Evolutionary conservation across 92 coral and sea anemone genomes (phyloP).

Genomic region (Hydrozoanthus gracilis): DNA sequence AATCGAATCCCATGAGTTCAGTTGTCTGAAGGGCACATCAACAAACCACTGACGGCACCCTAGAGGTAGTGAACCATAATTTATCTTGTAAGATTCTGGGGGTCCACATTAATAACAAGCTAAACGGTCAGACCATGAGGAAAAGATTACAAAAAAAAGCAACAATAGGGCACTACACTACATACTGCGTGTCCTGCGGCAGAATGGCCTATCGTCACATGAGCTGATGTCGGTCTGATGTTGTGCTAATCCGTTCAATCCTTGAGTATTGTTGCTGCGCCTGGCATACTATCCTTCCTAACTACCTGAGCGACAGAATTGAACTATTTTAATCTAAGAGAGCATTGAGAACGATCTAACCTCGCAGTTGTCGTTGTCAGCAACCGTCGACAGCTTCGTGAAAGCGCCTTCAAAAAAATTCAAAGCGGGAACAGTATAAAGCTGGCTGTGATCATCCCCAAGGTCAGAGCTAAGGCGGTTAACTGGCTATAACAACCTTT

Average conservation of each 20-base stretch:
- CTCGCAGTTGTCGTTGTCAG: no score
- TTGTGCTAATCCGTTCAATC: conserved; percentile 14
- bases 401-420: background rate
- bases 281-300: conserved; percentile 14
- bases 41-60: no score
- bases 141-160: no score
- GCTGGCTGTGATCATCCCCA: background rate
- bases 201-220: background rate
- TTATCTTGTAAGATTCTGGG: no score
- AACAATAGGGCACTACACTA: no score
- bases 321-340: background rate
- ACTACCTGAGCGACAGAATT: background rate
- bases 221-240: conserved; percentile 8
- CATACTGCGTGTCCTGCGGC: background rate
- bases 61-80: no score
- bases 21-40: no score
- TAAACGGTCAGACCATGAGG: no score
- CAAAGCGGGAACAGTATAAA: background rate
- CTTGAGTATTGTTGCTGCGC: conserved; percentile 4
- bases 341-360: background rate
- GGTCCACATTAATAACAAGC: no score
- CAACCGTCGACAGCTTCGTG: background rate
- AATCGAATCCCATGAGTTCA: no score
- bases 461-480: background rate
- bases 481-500: background rate